Evolutionary conservation across 64 coral and sea anemone species (phyloP).

Genomic region (Pocillopora verrucosa): DNA sequence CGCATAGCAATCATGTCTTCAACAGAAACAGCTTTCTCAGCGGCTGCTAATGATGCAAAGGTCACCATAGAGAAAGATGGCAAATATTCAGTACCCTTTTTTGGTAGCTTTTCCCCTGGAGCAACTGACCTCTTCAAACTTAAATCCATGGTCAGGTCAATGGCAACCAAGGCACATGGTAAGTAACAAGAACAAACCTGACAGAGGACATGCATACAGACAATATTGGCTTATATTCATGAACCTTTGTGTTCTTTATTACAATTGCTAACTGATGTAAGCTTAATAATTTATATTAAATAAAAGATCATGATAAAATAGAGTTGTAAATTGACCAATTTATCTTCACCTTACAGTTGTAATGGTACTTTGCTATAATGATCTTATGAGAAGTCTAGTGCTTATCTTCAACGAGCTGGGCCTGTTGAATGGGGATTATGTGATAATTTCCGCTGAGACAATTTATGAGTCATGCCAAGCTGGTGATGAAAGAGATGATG

Average conservation of each 20-base stretch:
- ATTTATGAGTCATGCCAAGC: constrained; percentile 15
- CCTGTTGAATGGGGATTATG: constrained; percentile 69
- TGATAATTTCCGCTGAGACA: constrained; percentile 33
- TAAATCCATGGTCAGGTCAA: constrained; percentile 53
- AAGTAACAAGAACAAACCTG: constrained; percentile 12
- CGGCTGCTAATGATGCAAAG: constrained; percentile 44
- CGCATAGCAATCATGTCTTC: constrained; percentile 53
- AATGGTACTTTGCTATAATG: constrained; percentile 56
- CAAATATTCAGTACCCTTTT: constrained; percentile 49
- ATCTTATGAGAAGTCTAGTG: constrained; percentile 40
- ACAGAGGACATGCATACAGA: not conserved
- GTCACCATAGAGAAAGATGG: constrained; percentile 26
- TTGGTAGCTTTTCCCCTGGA: constrained; percentile 59
- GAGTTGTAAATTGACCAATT: too few relatives aligned
- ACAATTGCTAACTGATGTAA: too few relatives aligned
- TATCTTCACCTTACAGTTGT: constrained; percentile 53
- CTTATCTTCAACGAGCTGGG: constrained; percentile 53
- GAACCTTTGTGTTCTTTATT: too few relatives aligned
- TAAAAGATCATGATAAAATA: too few relatives aligned
- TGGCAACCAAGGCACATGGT: constrained; percentile 44
- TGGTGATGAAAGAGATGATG: constrained; percentile 43
- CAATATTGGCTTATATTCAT: too few relatives aligned
- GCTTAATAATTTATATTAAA: too few relatives aligned
- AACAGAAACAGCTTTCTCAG: constrained; percentile 53
- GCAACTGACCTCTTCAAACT: constrained; percentile 16